phyloP scores from a whole-genome alignment of 2,113 vertebrate species.

The Mirounga angustirostris region DNA sequence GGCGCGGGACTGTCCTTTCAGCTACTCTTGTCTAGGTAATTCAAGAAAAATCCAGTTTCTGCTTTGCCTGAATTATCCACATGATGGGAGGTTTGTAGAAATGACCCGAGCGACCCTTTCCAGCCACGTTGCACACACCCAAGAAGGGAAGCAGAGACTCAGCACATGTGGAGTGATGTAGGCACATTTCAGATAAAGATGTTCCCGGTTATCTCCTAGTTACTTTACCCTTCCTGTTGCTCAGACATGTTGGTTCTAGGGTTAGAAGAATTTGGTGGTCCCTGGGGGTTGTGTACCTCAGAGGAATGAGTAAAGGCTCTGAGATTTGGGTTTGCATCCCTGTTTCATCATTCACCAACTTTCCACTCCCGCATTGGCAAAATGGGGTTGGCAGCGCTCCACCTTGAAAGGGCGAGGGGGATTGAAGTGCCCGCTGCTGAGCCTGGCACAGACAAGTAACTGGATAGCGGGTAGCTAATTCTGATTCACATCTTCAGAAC shows the following conservation, averaged over 20 bases:
- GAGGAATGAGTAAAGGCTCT: neutral
- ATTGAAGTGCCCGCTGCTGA: neutral
- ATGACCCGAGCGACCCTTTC: neutral
- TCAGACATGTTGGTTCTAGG: neutral
- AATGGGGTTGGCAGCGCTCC: neutral
- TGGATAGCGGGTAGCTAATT: neutral
- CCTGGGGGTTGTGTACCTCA: neutral
- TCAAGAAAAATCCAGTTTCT: neutral
- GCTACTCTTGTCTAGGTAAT: neutral
- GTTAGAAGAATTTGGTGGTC: neutral
- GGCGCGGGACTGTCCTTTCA: neutral
- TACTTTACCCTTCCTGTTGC: neutral
- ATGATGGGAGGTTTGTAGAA: neutral
- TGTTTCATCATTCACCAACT: neutral
- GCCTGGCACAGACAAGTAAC: neutral
- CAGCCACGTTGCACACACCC: neutral
- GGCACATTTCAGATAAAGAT: neutral
- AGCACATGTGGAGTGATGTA: too few species aligned
- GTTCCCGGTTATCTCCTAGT: too few species aligned
- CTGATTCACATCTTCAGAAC: neutral
- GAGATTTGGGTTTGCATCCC: neutral
- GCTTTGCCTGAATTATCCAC: neutral
- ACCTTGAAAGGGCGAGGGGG: neutral
- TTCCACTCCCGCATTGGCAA: neutral
- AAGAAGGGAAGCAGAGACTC: neutral